phyloP scores from a whole-genome alignment of 2,888 invertebrate genomes.

The Clivina fossor region DNA sequence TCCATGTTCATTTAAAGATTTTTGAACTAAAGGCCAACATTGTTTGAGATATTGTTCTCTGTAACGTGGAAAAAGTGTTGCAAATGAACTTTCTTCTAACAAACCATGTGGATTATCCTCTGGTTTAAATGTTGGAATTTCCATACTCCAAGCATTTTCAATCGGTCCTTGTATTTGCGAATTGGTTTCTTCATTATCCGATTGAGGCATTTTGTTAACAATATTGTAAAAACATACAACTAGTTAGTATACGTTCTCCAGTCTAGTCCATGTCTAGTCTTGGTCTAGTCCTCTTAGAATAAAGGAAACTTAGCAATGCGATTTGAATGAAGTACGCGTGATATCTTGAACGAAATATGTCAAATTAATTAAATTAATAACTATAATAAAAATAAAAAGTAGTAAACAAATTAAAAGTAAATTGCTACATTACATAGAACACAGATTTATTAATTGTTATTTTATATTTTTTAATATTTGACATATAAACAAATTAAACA shows the following conservation, averaged over 20 bases:
- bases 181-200: conserved; percentile 49
- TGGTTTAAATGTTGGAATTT: conserved; percentile 83
- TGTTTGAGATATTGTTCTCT: conserved; percentile 93
- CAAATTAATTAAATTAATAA: too few species aligned
- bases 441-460: too few species aligned
- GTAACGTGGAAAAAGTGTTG: conserved; percentile 95
- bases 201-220: conserved; percentile 40
- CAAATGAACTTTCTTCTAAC: conserved; percentile 93
- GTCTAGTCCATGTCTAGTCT: too few species aligned
- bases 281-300: too few species aligned
- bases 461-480: too few species aligned
- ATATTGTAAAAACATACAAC: neutral
- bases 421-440: too few species aligned
- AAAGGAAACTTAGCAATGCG: too few species aligned
- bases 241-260: neutral
- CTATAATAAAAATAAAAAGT: too few species aligned
- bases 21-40: conserved; percentile 94
- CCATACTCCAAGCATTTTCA: conserved; percentile 83
- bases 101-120: conserved; percentile 89
- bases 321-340: too few species aligned
- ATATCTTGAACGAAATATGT: too few species aligned
- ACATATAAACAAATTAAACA: too few species aligned
- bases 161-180: conserved; percentile 60
- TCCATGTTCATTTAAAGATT: conserved; percentile 75
- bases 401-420: too few species aligned